These are phyloP conservation scores for Morone chrysops DNA, from an alignment of 2,113 vertebrate genomes.

Conservation along the genomic window DNA sequence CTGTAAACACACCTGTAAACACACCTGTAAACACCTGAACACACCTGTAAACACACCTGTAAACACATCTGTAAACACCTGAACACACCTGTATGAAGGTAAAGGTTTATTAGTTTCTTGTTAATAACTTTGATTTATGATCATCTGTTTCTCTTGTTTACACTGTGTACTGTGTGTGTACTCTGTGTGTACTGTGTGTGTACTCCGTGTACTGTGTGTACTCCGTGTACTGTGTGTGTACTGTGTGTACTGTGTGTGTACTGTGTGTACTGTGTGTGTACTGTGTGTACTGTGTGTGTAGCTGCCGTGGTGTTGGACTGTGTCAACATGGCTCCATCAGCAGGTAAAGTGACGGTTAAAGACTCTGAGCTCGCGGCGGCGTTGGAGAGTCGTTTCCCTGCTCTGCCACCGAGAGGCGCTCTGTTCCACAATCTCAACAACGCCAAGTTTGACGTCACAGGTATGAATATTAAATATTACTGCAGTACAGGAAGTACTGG, in stretches of 20 bases:
- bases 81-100: neutral
- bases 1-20: too few species aligned
- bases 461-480: slow-evolving; percentile 44
- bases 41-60: too few species aligned
- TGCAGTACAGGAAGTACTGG: neutral
- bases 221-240: too few species aligned
- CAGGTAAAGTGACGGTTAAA: slow-evolving; percentile 91
- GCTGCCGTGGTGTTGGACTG: slow-evolving; percentile 92
- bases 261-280: neutral
- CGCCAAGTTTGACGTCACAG: slow-evolving; percentile 93
- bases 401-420: slow-evolving; percentile 83
- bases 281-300: too few species aligned
- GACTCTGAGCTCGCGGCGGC: slow-evolving; percentile 81
- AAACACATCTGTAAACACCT: too few species aligned
- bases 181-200: too few species aligned
- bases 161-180: too few species aligned
- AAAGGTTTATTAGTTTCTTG: neutral
- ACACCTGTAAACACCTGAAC: too few species aligned
- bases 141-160: too few species aligned
- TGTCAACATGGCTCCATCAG: slow-evolving; percentile 90
- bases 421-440: slow-evolving; percentile 87
- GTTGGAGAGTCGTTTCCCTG: slow-evolving; percentile 87
- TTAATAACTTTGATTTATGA: neutral
- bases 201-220: too few species aligned
- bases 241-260: too few species aligned